Base-by-base conservation (phyloP, 1,140 invertebrate species). In the Neomicropteryx cornuta region DNA sequence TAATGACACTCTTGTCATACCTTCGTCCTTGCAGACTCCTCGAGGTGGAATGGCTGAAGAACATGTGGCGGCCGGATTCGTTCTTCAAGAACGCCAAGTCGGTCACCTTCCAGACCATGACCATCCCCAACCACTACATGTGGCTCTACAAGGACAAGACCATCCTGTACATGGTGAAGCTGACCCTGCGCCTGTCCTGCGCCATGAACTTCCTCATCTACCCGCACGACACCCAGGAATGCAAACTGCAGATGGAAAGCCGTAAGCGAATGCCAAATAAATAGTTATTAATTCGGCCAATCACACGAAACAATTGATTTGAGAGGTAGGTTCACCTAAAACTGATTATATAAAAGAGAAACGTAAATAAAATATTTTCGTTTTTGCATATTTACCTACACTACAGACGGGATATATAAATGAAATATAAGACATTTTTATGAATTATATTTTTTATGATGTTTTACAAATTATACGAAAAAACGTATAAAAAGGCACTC, bases 181-280 rank as follows among this genome's bases (percentile, higher is more conserved):
- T 91, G 39, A 91, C 86, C 0, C 53, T 91, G 18, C 81, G 76
- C 45, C 58, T 92, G 8, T 90, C 86, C 3, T 92, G 87, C 51
- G 84, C 85, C 4, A 92, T 92, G 87, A 90, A 90, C 58, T 92
- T 90, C 62, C 76, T 87, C 50, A 86, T 89, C 38, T 92, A 92
- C 56, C 87, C 87, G 1, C 87, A 92, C 50, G 87, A 91, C 52
- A 89, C 86, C 0, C 87, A 92, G 63, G 86, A 89, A 58, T 91
- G 87, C 57, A 88, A 87, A 60, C 63, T 90, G 29, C 86, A 90
- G 65, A 91, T 91, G 84, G 87, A 92, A 58, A 90, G 87, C 56
- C 58, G 86, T 90, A 65, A 87, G 87, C 81, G 51, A 24, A 40
- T 23, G 23, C 6, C 20, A 35, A 38, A 11, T 14, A 14, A 5